These are phyloP conservation scores for Marmota monax DNA, from an alignment of 2,113 vertebrate genomes.

Conservation along the genomic window DNA sequence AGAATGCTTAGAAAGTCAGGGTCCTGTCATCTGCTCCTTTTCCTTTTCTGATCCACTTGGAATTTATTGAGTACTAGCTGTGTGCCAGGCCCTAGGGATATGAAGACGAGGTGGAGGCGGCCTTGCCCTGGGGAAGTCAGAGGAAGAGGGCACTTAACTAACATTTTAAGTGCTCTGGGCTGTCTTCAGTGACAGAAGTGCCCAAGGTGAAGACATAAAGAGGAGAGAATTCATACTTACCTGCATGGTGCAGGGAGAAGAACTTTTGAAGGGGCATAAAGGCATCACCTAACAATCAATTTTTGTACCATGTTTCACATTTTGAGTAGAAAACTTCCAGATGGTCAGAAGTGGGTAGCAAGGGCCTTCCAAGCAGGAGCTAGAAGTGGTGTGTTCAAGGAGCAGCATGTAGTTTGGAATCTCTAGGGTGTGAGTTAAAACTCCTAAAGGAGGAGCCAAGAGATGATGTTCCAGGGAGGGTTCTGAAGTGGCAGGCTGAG, in stretches of 20 bases:
- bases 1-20: constrained; percentile 76
- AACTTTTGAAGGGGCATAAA: not conserved
- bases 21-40: not conserved
- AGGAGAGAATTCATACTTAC: not conserved
- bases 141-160: not conserved
- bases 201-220: not conserved
- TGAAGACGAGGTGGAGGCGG: not conserved
- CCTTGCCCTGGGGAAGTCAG: not conserved
- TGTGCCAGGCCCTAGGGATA: not conserved
- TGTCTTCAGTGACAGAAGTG: not conserved
- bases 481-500: not conserved
- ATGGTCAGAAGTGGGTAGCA: not conserved
- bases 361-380: not conserved
- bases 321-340: not conserved
- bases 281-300: not conserved
- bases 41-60: not conserved
- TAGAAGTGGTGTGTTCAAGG: not conserved
- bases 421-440: not conserved
- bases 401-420: not conserved
- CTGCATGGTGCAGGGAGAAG: not conserved
- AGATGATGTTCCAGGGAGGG: not conserved
- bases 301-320: not conserved
- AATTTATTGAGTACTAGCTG: not conserved
- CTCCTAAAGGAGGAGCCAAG: not conserved
- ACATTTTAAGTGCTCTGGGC: rapidly evolving